Evolutionary conservation across 2,113 vertebrate species (phyloP).

Genomic region (Chionodraco myersi): DNA sequence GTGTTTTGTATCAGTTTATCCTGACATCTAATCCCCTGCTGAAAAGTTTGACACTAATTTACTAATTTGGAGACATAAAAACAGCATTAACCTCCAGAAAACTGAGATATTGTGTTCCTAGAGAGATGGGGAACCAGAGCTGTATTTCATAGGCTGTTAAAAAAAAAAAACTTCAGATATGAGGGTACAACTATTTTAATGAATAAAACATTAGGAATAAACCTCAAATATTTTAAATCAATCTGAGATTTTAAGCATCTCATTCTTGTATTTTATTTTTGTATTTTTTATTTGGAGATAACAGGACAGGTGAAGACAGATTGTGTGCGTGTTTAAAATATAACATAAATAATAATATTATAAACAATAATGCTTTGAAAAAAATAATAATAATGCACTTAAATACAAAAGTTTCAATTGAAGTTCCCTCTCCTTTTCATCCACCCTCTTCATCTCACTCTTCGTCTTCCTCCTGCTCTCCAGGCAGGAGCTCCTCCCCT

Average conservation of each 20-base stretch:
- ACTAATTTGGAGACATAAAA: slow-evolving; percentile 10
- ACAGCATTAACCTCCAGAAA: background rate
- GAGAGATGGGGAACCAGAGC: background rate
- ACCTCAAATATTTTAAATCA: background rate
- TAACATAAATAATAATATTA: too few species aligned
- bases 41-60: background rate
- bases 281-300: too few species aligned
- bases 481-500: slow-evolving; percentile 81
- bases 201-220: background rate
- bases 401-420: too few species aligned
- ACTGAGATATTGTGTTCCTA: background rate
- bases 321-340: too few species aligned
- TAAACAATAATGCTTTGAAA: too few species aligned
- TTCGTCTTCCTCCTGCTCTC: background rate
- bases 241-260: background rate
- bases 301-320: too few species aligned
- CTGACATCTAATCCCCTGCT: slow-evolving; percentile 11
- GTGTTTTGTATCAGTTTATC: background rate
- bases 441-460: background rate
- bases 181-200: background rate
- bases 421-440: too few species aligned
- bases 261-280: too few species aligned
- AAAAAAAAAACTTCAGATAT: background rate
- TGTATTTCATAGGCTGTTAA: too few species aligned
- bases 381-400: too few species aligned